Evolutionary conservation across 2,113 vertebrate species (phyloP).

Genomic region (Tupaia chinensis): DNA sequence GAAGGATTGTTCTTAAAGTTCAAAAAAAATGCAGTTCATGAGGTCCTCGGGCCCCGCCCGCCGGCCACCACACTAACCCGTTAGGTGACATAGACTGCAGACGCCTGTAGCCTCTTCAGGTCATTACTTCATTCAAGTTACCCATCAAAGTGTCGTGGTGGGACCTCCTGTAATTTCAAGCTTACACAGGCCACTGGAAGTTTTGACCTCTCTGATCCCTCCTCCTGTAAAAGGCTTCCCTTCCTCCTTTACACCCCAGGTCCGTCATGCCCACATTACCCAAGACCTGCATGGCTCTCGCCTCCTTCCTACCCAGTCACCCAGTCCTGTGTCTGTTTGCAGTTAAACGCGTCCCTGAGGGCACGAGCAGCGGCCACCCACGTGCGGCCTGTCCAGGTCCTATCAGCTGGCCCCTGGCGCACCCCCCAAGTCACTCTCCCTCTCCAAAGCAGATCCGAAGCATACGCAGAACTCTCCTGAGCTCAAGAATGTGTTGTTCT

Average conservation of each 20-base stretch:
- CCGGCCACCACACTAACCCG: not conserved
- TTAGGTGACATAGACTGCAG: not conserved
- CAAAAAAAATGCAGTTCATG: not conserved
- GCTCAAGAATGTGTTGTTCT: not conserved
- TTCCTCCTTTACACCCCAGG: not conserved
- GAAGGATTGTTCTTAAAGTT: not conserved
- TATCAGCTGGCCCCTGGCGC: not conserved
- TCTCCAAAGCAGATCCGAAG: not conserved
- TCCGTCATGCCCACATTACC: not conserved
- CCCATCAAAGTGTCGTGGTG: accelerated
- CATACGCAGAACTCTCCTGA: not conserved
- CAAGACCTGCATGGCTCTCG: not conserved
- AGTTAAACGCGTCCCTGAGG: no score
- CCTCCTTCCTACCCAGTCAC: not conserved
- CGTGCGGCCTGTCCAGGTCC: no score
- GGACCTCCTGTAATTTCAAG: not conserved
- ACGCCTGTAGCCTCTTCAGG: not conserved
- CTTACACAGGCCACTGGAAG: not conserved
- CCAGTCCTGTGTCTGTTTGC: not conserved
- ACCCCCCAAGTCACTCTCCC: not conserved
- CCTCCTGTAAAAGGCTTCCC: not conserved
- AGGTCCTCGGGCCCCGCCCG: not conserved
- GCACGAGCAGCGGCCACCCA: no score
- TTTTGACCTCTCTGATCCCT: not conserved
- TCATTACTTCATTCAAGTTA: not conserved